These are phyloP conservation scores for Seira musarum DNA, from an alignment of 2,888 invertebrate species.

Conservation along the genomic window DNA sequence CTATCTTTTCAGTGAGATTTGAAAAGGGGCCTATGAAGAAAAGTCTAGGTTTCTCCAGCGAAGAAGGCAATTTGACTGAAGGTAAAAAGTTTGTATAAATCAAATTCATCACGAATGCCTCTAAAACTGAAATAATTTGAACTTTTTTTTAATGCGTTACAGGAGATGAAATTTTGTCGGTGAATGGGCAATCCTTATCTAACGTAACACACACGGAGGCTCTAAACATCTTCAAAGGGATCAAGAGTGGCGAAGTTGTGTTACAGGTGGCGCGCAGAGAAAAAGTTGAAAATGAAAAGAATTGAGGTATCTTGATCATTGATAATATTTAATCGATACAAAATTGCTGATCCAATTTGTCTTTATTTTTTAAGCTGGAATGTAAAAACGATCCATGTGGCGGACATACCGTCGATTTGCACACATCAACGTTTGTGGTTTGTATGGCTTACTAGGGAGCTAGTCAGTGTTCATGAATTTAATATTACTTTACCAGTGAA, in stretches of 20 bases:
- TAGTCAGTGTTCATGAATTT: too few species aligned
- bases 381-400: too few species aligned
- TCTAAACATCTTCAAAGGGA: constrained; percentile 90
- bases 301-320: too few species aligned
- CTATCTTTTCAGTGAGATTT: constrained; percentile 67
- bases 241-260: constrained; percentile 80
- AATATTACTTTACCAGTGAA: too few species aligned
- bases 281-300: constrained; percentile 29
- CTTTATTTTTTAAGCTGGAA: too few species aligned
- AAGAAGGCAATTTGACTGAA: constrained; percentile 86
- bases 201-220: constrained; percentile 93
- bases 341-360: too few species aligned
- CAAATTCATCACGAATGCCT: not conserved
- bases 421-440: too few species aligned
- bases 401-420: too few species aligned
- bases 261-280: constrained; percentile 67
- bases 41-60: constrained; percentile 90
- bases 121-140: not conserved
- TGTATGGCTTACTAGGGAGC: too few species aligned
- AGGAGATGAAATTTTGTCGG: constrained; percentile 93
- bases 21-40: constrained; percentile 88
- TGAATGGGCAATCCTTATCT: constrained; percentile 87
- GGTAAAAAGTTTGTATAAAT: constrained; percentile 76
- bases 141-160: constrained; percentile 64
- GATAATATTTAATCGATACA: too few species aligned